phyloP scores from a whole-genome alignment of 2,888 invertebrate genomes.

The Dilophus febrilis region DNA sequence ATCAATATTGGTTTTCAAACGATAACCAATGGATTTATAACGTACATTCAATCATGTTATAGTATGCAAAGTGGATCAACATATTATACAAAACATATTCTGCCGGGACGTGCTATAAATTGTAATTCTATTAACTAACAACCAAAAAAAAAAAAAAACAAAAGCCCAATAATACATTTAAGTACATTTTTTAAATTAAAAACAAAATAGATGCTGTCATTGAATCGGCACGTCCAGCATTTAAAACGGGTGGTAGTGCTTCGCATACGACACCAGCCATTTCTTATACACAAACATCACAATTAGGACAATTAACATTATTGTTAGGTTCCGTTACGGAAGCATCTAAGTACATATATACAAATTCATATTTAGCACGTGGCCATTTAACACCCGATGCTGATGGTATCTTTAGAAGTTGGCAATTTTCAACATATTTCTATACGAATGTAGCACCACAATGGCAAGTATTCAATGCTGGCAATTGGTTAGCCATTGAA shows the following conservation, averaged over 20 bases:
- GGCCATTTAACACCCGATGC: slow-evolving; percentile 33
- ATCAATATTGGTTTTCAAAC: slow-evolving; percentile 9
- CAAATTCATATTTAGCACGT: slow-evolving; percentile 23
- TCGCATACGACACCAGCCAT: slow-evolving; percentile 12
- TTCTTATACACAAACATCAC: slow-evolving; percentile 19
- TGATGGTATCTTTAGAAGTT: slow-evolving; percentile 31
- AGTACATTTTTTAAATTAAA: neutral
- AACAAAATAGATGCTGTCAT: slow-evolving; percentile 4
- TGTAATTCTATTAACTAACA: slow-evolving; percentile 3
- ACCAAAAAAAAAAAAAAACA: too few species aligned
- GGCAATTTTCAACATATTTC: slow-evolving; percentile 31
- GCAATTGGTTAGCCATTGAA: slow-evolving; percentile 32
- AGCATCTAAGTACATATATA: slow-evolving; percentile 19
- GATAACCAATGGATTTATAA: slow-evolving; percentile 5
- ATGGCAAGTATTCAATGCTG: slow-evolving; percentile 30
- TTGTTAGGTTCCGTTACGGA: slow-evolving; percentile 18
- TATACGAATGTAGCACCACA: slow-evolving; percentile 33
- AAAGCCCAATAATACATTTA: too few species aligned
- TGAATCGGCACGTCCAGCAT: slow-evolving; percentile 16
- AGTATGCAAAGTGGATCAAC: slow-evolving; percentile 7
- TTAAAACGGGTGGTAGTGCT: slow-evolving; percentile 18
- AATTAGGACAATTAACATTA: slow-evolving; percentile 19
- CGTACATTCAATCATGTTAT: slow-evolving; percentile 9
- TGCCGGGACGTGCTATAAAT: slow-evolving; percentile 8
- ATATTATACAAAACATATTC: slow-evolving; percentile 7